These are phyloP conservation scores for Dromiciops gliroides DNA, from an alignment of 2,113 vertebrate genomes.

Conservation along the genomic window DNA sequence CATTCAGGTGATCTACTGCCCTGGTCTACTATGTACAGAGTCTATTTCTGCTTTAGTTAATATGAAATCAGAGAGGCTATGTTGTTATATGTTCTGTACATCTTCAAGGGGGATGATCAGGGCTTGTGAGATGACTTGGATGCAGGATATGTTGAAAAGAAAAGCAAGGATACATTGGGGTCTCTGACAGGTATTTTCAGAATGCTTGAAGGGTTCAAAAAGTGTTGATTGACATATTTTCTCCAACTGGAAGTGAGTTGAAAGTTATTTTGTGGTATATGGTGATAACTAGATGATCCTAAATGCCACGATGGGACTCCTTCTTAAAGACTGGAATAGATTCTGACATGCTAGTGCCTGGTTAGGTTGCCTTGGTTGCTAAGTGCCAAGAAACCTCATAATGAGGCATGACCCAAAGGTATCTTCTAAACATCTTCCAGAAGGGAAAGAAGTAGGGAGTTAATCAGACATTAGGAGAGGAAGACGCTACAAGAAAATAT, in stretches of 20 bases:
- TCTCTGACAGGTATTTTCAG: not conserved
- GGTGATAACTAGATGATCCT: not conserved
- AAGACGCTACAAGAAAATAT: not conserved
- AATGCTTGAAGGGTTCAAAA: not conserved
- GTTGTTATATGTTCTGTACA: not conserved
- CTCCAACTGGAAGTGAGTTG: not conserved
- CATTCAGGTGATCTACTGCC: not conserved
- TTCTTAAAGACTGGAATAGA: not conserved
- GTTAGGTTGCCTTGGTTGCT: not conserved
- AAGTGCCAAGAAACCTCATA: not conserved
- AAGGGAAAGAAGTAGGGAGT: not conserved
- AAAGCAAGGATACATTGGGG: rapidly evolving
- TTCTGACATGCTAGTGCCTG: rapidly evolving
- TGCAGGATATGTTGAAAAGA: not conserved
- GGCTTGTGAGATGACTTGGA: not conserved
- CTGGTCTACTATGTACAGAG: not conserved
- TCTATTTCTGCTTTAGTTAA: not conserved
- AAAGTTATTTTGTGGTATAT: not conserved
- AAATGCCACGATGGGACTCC: not conserved
- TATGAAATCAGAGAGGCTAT: not conserved
- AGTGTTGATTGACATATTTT: not conserved
- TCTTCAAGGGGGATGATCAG: not conserved
- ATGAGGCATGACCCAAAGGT: not conserved
- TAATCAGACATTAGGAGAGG: not conserved
- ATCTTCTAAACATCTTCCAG: not conserved